Conservation (phyloP, 2,888 invertebrate genomes). For the Eilema sororculum region DNA sequence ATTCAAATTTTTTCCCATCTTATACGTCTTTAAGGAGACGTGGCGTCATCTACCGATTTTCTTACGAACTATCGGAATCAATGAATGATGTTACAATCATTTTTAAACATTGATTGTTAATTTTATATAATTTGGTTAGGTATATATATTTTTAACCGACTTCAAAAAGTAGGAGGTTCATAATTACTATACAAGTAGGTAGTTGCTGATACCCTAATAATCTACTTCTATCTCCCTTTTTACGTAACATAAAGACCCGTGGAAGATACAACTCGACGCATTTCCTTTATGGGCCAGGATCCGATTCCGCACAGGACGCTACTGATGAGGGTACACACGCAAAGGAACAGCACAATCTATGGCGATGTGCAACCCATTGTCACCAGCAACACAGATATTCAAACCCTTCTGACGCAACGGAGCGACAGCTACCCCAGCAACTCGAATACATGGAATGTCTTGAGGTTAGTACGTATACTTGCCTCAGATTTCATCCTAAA, state of each 20-base stretch:
- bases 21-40: too few relatives aligned
- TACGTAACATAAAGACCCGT: conserved; percentile 44
- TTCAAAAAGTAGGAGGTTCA: too few relatives aligned
- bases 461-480: conserved; percentile 6
- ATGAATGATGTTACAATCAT: too few relatives aligned
- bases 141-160: too few relatives aligned
- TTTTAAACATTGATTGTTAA: too few relatives aligned
- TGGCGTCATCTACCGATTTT: too few relatives aligned
- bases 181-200: too few relatives aligned
- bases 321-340: conserved; percentile 56
- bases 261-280: conserved; percentile 62
- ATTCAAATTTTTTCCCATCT: too few relatives aligned
- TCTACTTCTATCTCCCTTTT: neutral
- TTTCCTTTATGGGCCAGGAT: conserved; percentile 77
- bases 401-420: conserved; percentile 55
- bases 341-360: conserved; percentile 43
- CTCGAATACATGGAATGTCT: conserved; percentile 25
- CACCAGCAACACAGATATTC: conserved; percentile 22
- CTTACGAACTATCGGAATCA: too few relatives aligned
- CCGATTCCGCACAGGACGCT: conserved; percentile 62
- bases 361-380: conserved; percentile 23
- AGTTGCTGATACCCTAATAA: neutral
- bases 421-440: conserved; percentile 57
- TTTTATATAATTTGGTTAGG: too few relatives aligned
- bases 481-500: too few relatives aligned